A percentile compares a stretch with the other conserved stretches of the same genome.
These are phyloP conservation scores for Oreohelix idahoensis DNA, from an alignment of 1,140 invertebrate genomes.

Conservation along the genomic window DNA sequence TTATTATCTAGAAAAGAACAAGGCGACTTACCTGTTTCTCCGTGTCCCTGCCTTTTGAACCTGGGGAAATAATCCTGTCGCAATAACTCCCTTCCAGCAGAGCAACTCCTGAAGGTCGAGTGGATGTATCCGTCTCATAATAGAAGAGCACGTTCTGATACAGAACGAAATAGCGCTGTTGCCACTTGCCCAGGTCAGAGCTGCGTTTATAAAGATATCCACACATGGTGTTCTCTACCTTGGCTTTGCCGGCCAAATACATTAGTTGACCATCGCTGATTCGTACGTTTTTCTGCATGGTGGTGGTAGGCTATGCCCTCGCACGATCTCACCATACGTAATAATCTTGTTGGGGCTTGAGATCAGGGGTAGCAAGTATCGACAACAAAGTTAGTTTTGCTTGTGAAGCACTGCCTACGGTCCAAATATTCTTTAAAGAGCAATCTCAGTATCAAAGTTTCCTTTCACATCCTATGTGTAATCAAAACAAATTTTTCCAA, in stretches of 20 bases:
- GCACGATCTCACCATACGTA: background rate
- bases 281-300: slow-evolving; percentile 84
- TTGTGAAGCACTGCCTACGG: too few species aligned
- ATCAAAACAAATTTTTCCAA: too few species aligned
- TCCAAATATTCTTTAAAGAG: too few species aligned
- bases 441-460: too few species aligned
- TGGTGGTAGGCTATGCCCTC: background rate
- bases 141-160: slow-evolving; percentile 95
- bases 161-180: slow-evolving; percentile 89
- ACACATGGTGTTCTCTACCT: slow-evolving; percentile 81
- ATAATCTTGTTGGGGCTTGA: background rate
- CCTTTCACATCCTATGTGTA: too few species aligned
- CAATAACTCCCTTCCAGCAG: slow-evolving; percentile 93
- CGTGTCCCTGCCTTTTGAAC: slow-evolving; percentile 63
- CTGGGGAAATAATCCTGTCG: slow-evolving; percentile 80
- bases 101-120: slow-evolving; percentile 86
- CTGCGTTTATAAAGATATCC: slow-evolving; percentile 90
- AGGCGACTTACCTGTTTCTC: slow-evolving; percentile 67
- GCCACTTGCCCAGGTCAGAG: slow-evolving; percentile 90
- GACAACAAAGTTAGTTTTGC: too few species aligned
- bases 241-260: slow-evolving; percentile 87
- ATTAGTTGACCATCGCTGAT: slow-evolving; percentile 79
- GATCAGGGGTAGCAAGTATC: too few species aligned
- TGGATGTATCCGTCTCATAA: slow-evolving; percentile 84
- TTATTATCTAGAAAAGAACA: background rate